Percentiles rank a stretch among this genome's conserved stretches.
Evolutionary conservation across 2,113 vertebrate genomes (phyloP).

Genomic region (Pampusana beccarii): DNA sequence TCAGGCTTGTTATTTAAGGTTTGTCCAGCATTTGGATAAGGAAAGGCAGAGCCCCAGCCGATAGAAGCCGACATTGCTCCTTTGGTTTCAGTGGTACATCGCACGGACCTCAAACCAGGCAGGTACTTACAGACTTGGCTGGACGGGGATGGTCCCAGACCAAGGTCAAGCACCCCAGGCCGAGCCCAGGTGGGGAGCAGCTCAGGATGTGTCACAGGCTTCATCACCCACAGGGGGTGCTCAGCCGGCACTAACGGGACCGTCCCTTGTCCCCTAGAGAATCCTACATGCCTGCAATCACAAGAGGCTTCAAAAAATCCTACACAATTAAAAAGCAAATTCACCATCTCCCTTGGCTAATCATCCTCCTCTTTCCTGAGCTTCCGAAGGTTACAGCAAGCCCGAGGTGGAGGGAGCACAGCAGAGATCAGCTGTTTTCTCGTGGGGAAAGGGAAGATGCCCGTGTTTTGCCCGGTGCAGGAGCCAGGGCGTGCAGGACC

Average conservation of each 20-base stretch:
- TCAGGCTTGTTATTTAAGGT: not conserved
- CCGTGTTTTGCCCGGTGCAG: fast-evolving
- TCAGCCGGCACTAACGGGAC: fast-evolving
- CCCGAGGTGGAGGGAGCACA: not conserved
- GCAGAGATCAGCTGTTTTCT: not conserved
- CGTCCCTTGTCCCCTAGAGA: not conserved
- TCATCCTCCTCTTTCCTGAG: not conserved
- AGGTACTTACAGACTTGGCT: not conserved
- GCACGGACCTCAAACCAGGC: not conserved
- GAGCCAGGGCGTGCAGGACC: not conserved
- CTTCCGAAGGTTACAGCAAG: not conserved
- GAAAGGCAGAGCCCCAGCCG: not conserved
- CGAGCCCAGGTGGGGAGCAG: not conserved
- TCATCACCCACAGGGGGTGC: fast-evolving
- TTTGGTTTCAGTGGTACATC: not conserved
- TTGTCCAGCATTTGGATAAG: not conserved
- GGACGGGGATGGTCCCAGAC: not conserved
- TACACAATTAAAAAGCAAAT: fast-evolving
- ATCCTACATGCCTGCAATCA: fast-evolving
- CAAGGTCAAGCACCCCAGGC: too few relatives aligned
- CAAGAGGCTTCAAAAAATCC: not conserved
- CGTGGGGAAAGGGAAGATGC: not conserved
- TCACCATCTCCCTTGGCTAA: too few relatives aligned
- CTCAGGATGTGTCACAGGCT: not conserved
- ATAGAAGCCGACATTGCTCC: fast-evolving